phyloP scores from a whole-genome alignment of 1,140 invertebrate genomes.

The Grapholita molesta region DNA sequence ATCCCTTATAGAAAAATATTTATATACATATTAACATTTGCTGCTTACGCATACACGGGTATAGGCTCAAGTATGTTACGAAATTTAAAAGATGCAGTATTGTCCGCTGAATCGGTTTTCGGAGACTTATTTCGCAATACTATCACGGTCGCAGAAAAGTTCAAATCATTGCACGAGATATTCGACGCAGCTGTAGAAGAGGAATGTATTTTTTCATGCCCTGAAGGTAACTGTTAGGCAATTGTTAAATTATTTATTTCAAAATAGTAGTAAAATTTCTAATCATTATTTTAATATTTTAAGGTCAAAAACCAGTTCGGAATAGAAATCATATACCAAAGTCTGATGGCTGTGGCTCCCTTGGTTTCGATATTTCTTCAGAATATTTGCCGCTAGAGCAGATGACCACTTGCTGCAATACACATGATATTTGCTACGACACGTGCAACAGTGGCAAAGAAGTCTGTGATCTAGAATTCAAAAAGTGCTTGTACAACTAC shows the following conservation, averaged over 20 bases:
- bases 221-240: constrained; percentile 82
- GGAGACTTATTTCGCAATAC: constrained; percentile 86
- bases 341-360: constrained; percentile 90
- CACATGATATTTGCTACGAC: constrained; percentile 94
- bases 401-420: constrained; percentile 91
- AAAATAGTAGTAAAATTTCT: not conserved
- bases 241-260: too few relatives aligned
- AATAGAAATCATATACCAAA: constrained; percentile 85
- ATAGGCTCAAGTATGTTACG: constrained; percentile 86
- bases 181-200: constrained; percentile 91
- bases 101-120: constrained; percentile 87
- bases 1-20: constrained; percentile 86
- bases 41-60: constrained; percentile 88
- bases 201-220: constrained; percentile 87
- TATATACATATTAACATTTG: constrained; percentile 86
- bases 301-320: constrained; percentile 82
- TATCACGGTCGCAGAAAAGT: constrained; percentile 86
- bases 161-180: constrained; percentile 88
- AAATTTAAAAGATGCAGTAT: constrained; percentile 87
- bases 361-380: constrained; percentile 85
- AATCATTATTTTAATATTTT: constrained; percentile 36
- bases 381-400: constrained; percentile 86
- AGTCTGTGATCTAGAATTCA: constrained; percentile 91
- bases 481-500: constrained; percentile 89
- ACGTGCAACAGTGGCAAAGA: constrained; percentile 92